These are phyloP conservation scores for Hylomyscus alleni DNA, from an alignment of 2,797 vertebrate genomes.

Conservation along the genomic window DNA sequence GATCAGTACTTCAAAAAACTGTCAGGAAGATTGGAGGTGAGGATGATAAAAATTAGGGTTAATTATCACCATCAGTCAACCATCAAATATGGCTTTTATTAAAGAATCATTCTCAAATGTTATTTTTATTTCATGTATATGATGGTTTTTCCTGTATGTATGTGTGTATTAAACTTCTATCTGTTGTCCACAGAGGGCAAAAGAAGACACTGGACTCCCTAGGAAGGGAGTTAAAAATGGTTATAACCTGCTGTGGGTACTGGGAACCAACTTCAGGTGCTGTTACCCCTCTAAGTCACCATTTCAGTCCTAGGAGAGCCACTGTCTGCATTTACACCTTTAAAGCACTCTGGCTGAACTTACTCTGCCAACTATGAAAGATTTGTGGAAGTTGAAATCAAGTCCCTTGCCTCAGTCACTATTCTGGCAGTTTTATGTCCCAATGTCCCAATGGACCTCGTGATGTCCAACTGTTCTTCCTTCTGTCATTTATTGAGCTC, in stretches of 20 bases:
- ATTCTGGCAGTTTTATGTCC: neutral
- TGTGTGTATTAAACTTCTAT: neutral
- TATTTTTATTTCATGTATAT: neutral
- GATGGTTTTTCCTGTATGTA: neutral
- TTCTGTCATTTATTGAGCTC: neutral
- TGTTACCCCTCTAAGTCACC: neutral
- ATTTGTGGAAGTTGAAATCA: constrained; percentile 19
- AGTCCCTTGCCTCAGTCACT: neutral
- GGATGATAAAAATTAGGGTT: neutral
- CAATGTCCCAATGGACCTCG: neutral
- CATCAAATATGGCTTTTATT: neutral
- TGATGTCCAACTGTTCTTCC: neutral
- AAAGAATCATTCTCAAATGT: neutral
- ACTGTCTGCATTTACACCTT: too few species aligned
- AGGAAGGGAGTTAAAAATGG: too few species aligned
- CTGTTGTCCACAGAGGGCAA: neutral
- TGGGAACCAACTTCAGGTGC: neutral
- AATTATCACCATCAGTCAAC: neutral
- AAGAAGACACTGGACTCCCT: neutral
- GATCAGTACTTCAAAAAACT: neutral
- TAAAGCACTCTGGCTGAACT: neutral
- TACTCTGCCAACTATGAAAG: neutral
- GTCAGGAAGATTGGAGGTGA: neutral
- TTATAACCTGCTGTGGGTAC: too few species aligned
- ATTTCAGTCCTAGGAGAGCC: neutral